Evolutionary conservation across 2,888 invertebrate species (phyloP).

Genomic region (Chelonus formosanus): DNA sequence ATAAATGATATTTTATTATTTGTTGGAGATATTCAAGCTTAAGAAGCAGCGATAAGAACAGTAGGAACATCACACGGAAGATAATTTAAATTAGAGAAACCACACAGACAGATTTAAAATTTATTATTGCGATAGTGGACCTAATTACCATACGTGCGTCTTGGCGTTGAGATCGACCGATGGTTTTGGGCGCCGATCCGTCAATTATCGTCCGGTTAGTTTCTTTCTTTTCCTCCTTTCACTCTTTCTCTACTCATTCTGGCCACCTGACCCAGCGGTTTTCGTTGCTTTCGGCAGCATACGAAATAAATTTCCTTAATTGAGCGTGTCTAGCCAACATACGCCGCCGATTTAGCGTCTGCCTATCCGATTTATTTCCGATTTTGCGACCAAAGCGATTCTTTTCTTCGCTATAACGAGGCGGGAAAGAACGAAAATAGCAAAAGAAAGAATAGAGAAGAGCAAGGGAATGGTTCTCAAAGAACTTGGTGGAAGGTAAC

Average conservation of each 20-base stretch:
- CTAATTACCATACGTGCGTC: slow-evolving; percentile 48
- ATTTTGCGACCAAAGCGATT: slow-evolving; percentile 41
- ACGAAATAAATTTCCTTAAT: slow-evolving; percentile 51
- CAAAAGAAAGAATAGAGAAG: slow-evolving; percentile 19
- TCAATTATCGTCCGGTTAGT: slow-evolving; percentile 44
- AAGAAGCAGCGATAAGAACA: too few species aligned
- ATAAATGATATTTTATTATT: too few species aligned
- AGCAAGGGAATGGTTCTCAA: slow-evolving; percentile 16
- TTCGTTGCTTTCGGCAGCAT: slow-evolving; percentile 41
- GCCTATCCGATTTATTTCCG: slow-evolving; percentile 44
- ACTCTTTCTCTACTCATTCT: slow-evolving; percentile 32
- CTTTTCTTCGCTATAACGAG: slow-evolving; percentile 10
- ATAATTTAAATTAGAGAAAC: too few species aligned
- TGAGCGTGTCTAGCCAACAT: slow-evolving; percentile 44
- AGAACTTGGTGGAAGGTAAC: slow-evolving; percentile 28
- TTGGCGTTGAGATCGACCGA: slow-evolving; percentile 25
- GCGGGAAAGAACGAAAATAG: slow-evolving; percentile 5
- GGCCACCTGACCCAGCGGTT: slow-evolving; percentile 38
- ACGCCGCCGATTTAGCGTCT: slow-evolving; percentile 40
- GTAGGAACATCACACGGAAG: too few species aligned
- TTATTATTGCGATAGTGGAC: slow-evolving; percentile 7
- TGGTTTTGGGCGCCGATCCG: slow-evolving; percentile 47
- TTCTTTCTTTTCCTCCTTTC: slow-evolving; percentile 29
- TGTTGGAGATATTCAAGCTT: too few species aligned
- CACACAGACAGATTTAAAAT: too few species aligned